Base-by-base conservation (phyloP, 2,113 vertebrate genomes). In the Chionodraco myersi region DNA sequence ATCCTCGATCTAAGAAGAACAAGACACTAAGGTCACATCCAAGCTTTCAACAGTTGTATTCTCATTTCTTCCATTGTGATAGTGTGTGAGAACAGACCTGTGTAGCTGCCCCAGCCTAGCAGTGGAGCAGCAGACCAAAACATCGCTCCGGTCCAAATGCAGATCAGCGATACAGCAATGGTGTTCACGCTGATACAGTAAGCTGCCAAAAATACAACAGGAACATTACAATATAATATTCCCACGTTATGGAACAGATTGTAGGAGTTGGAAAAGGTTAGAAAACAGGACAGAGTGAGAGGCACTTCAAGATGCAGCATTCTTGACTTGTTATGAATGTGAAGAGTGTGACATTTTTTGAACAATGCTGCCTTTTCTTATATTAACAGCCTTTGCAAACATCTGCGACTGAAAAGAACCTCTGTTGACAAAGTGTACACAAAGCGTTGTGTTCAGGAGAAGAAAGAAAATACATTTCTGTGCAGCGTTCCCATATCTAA, bases 41-140 rank as follows among this genome's bases (percentile, higher is more conserved):
- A 16, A 3, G 8, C 34, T 61, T 10, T 48, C 9, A 10, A 51
- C 36, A 26, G 1, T 16, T 2, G 1, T 4, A 0, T 34, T 1
- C 47, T n/a, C 0, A 8, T 49, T 30, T 13, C 1, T 30, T 44
- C 3, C 52, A 7, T 62, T 10, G 3, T 11, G 16, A 23, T 0
- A 0, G 5, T 53, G 49, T 16, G 48, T 79, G 34, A 52, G 49
- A 54, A 80, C 83, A 82, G 89, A 97, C 97, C 96, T 93, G 94
- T 97, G 81, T 96, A 97, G 86, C 96, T 97, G 82, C 96, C 96
- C 96, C 97, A 98, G 87, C 96, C 96, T 36, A 97, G 72, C 60
- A 98, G 51, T 0, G 97, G 97, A 63, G 96, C 95, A 36, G 86
- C 91, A 0, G 97, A 96, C 96, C 96, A 97, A 94, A 97, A 97